Evolutionary conservation across 1,140 invertebrate genomes (phyloP), one percentile per base, ranked within the genome.

Genomic region (Adelges cooleyi): DNA sequence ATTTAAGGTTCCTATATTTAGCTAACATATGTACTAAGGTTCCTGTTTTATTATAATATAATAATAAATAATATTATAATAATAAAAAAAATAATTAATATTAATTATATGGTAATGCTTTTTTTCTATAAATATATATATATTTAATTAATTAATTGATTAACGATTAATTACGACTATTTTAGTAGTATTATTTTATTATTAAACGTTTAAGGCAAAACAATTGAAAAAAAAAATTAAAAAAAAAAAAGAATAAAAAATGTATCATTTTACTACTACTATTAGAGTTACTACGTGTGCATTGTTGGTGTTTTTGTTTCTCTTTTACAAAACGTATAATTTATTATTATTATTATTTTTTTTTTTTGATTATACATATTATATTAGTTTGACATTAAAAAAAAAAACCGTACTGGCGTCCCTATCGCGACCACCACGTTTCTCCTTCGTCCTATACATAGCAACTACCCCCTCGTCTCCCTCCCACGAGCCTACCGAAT

Each of bases 1-100:
- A 72, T 70, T 72, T 71, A 75, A 74, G 74, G 74, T 75, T 75
- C 74, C 74, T 75, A 75, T 65, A 74, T 71, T 70, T 74, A 75
- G 74, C 72, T 75, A 74, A 75, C 73, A 71, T 69, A 65, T 52
- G 72, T 71, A 73, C 71, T 74, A 75, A 74, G 73, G 74, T 75
- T 75, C 74, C 74, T 75, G 73, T 75, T 74, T 69, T 70, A 71
- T 67, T 54, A 68, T 65, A 54, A 49, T 50, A 27, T 56, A 65
- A 51, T 65, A 52, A 27, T 52, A 4, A 53, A 33, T 44, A 66
- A 38, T 65, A 25, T 48, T 17, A 44, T 65, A n/a, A 52, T 18
- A 44, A 69, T 70, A 69, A 69, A 67, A 70, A 69, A 68, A 68
- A 70, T 71, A 70, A 69, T 69, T 72, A 72, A 69, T 71, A 70